Base-by-base conservation (phyloP, 2,888 invertebrate species). In the Spodoptera exigua region DNA sequence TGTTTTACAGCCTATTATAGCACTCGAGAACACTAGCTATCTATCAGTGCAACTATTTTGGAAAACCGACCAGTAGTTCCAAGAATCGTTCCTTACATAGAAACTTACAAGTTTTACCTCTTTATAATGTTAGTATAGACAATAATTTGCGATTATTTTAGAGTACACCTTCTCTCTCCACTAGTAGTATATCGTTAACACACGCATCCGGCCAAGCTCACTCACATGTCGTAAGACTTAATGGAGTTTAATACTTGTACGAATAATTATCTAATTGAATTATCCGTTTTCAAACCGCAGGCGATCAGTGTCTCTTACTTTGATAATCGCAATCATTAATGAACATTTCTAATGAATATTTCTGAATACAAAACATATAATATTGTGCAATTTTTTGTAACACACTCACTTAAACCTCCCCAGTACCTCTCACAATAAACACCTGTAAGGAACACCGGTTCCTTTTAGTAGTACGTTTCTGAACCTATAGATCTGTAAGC, bases 221-320 rank as follows among this genome's bases (percentile, higher is more conserved):
- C 71, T 37, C 39, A 37, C 18, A 54, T 75, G 65, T 70, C 65
- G 76, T 49, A 70, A 80, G 48, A 32, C 64, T 44, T 70, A 70
- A 78, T 73, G 49, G 51, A 55, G 45, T 59, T 62, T 61, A 70
- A 60, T 74, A 58, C 67, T 53, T 48, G 60, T 52, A 51, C 51
- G 63, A 59, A 60, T 72, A 69, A 69, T 69, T 69, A 72, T 72
- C 73, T 67, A 72, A 69, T 69, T 69, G 73, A n/a, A 69, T 69
- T 67, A 69, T 69, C 60, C 60, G 67, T 69, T 69, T 69, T 72
- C 73, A 39, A 69, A 72, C 54, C 14, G 43, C 53, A 43, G 32
- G 67, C 73, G 67, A 69, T 69, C 67, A 72, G 67, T 66, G 73
- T 69, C 67, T 69, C 39, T 60, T 43, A 60, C 34, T 66, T 72